These are phyloP conservation scores for Phocides pigmalion DNA, from an alignment of 1,140 invertebrate genomes.

Conservation along the genomic window DNA sequence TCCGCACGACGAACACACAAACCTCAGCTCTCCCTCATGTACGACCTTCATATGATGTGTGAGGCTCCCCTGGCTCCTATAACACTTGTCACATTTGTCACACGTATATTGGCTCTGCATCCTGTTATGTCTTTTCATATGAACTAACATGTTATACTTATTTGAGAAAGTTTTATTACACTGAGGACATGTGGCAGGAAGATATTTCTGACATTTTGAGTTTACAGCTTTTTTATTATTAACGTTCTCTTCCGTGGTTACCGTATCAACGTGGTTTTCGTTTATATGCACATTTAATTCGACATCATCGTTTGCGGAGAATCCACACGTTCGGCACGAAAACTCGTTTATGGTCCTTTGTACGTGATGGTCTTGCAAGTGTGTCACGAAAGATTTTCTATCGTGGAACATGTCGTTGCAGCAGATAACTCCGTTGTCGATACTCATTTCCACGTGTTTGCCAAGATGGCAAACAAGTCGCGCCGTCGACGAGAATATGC, in stretches of 20 bases:
- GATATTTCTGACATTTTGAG: conserved; percentile 53
- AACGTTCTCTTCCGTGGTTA: conserved; percentile 15
- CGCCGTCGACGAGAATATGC: conserved; percentile 58
- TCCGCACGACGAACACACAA: conserved; percentile 58
- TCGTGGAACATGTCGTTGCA: conserved; percentile 48
- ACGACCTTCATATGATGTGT: conserved; percentile 50
- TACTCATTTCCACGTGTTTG: conserved; percentile 50
- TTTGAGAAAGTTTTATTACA: conserved; percentile 70
- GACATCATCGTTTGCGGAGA: conserved; percentile 24
- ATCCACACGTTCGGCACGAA: conserved; percentile 53
- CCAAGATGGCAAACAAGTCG: conserved; percentile 61
- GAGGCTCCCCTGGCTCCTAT: conserved; percentile 50
- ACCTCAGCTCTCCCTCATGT: conserved; percentile 56
- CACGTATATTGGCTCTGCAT: conserved; percentile 37
- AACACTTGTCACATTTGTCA: conserved; percentile 54
- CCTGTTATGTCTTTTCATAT: conserved; percentile 51
- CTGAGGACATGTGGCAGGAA: conserved; percentile 60
- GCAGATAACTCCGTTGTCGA: conserved; percentile 50
- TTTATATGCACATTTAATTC: conserved; percentile 52
- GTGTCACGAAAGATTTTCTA: conserved; percentile 48
- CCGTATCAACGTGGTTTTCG: conserved; percentile 39
- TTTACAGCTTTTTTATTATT: conserved; percentile 28
- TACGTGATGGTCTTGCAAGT: conserved; percentile 55
- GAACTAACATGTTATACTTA: conserved; percentile 67
- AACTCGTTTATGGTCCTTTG: not conserved